These are phyloP conservation scores for Sweltsa coloradensis DNA, from an alignment of 1,140 invertebrate genomes.

Conservation along the genomic window DNA sequence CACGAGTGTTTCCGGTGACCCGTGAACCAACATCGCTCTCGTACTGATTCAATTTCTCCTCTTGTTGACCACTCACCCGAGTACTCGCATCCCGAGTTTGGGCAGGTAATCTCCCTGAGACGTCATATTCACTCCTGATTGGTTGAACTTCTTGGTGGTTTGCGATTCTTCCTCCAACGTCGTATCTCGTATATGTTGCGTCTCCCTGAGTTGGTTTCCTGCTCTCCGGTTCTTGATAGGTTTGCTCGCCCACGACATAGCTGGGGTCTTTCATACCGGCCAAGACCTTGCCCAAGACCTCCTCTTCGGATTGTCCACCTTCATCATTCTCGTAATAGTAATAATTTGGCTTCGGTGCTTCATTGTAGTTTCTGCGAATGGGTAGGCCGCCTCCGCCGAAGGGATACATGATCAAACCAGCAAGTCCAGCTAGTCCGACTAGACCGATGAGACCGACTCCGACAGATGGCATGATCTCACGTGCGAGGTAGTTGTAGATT, in stretches of 20 bases:
- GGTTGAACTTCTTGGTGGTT: not conserved
- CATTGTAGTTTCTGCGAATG: slow-evolving; percentile 46
- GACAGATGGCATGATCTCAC: slow-evolving; percentile 66
- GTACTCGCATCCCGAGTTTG: too few relatives aligned
- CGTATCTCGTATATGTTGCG: not conserved
- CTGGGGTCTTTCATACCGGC: slow-evolving; percentile 41
- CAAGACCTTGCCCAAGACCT: slow-evolving; percentile 56
- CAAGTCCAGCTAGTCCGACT: slow-evolving; percentile 53
- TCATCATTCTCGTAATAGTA: slow-evolving; percentile 45
- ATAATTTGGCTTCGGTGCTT: slow-evolving; percentile 40
- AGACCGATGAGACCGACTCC: slow-evolving; percentile 60
- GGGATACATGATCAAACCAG: slow-evolving; percentile 62
- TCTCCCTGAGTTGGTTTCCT: not conserved
- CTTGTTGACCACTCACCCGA: too few relatives aligned
- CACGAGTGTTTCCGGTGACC: too few relatives aligned
- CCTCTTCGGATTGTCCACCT: slow-evolving; percentile 51
- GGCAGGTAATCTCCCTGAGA: not conserved
- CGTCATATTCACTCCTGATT: slow-evolving; percentile 2
- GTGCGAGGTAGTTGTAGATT: slow-evolving; percentile 62
- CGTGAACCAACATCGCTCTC: too few relatives aligned
- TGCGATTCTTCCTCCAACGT: not conserved
- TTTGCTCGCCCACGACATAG: not conserved
- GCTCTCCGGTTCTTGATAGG: not conserved
- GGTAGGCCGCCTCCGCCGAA: slow-evolving; percentile 48
- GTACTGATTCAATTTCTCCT: too few relatives aligned